These are phyloP conservation scores for Caenorhabditis remanei DNA, from an alignment of 1,140 invertebrate species.

Conservation along the genomic window DNA sequence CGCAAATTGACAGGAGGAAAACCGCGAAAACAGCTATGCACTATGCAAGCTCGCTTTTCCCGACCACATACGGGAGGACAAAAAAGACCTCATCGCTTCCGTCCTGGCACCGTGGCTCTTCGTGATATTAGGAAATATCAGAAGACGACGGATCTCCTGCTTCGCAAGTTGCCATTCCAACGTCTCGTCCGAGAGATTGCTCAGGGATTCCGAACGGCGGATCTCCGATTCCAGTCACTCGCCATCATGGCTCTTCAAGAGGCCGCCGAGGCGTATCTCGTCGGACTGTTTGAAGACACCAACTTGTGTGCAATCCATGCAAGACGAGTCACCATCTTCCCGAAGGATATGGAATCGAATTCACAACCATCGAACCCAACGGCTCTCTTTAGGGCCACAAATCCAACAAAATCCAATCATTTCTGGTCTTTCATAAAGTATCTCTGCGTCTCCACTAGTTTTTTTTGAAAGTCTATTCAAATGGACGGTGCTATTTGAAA, in stretches of 20 bases:
- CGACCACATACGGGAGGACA: constrained; percentile 85
- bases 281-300: constrained; percentile 90
- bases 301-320: constrained; percentile 94
- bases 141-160: constrained; percentile 84
- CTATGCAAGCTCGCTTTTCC: constrained; percentile 84
- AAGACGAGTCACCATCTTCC: constrained; percentile 94
- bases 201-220: constrained; percentile 84
- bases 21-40: constrained; percentile 88
- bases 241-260: constrained; percentile 86
- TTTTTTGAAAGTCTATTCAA: too few species aligned
- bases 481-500: too few species aligned
- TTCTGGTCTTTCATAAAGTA: neutral
- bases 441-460: too few species aligned
- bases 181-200: constrained; percentile 83
- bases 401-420: constrained; percentile 49
- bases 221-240: constrained; percentile 86
- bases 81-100: constrained; percentile 84
- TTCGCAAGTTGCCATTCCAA: constrained; percentile 79
- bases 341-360: constrained; percentile 87
- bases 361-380: constrained; percentile 63
- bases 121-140: constrained; percentile 79
- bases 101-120: constrained; percentile 73
- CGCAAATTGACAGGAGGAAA: constrained; percentile 87
- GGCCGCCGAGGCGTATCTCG: constrained; percentile 90
- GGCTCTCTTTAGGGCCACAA: constrained; percentile 71